Evolutionary conservation across 2,797 vertebrate species (phyloP).

Genomic region (Amblyopsis hoosieri): DNA sequence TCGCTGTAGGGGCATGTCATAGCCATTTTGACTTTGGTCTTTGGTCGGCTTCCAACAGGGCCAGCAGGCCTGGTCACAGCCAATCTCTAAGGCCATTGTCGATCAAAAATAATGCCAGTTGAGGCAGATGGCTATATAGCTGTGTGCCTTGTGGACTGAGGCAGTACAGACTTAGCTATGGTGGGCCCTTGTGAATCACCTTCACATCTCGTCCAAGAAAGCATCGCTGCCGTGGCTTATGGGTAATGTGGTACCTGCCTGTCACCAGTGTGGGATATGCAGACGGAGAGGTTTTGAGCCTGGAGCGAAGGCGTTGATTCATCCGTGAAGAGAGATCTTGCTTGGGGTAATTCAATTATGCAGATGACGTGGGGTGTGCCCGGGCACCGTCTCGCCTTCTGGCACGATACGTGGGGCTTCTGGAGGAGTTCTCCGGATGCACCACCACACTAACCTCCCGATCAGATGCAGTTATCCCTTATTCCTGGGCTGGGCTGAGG

Average conservation of each 20-base stretch:
- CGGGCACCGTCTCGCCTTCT: conserved; percentile 32
- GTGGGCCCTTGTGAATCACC: conserved; percentile 11
- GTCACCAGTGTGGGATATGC: conserved; percentile 28
- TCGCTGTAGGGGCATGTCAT: neutral
- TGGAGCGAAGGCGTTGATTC: conserved; percentile 48
- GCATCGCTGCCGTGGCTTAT: neutral
- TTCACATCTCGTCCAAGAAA: conserved; percentile 1
- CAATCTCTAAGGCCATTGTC: conserved; percentile 24
- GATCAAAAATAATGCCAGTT: conserved; percentile 19
- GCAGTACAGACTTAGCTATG: conserved; percentile 6
- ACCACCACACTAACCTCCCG: conserved; percentile 39
- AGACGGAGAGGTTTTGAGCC: conserved; percentile 40
- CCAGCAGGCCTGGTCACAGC: conserved; percentile 20
- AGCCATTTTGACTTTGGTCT: conserved; percentile 4
- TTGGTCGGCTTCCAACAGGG: conserved; percentile 25
- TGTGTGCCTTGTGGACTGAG: conserved; percentile 15
- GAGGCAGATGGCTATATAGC: conserved; percentile 31
- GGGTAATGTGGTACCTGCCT: conserved; percentile 14
- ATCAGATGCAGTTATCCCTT: conserved; percentile 59
- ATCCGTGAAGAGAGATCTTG: conserved; percentile 59
- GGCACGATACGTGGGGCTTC: conserved; percentile 27
- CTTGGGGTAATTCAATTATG: conserved; percentile 60
- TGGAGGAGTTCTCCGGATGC: conserved; percentile 38
- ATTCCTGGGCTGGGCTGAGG: conserved; percentile 54
- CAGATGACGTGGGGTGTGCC: conserved; percentile 47